Percentiles rank a stretch among this genome's conserved stretches.
Evolutionary conservation across 2,113 vertebrate species (phyloP).

Genomic region (Cathartes aura): DNA sequence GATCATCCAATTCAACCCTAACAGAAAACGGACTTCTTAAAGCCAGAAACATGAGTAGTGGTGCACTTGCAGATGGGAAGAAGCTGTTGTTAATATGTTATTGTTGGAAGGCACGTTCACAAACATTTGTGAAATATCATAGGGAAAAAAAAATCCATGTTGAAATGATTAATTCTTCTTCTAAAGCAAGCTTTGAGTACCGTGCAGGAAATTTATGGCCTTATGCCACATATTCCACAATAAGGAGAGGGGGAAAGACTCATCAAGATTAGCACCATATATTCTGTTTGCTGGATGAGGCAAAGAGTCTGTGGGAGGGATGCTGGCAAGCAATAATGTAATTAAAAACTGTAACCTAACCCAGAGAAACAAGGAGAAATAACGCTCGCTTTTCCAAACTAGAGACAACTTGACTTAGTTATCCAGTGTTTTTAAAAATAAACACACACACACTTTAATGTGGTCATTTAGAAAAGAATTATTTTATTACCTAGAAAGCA

Average conservation of each 20-base stretch:
- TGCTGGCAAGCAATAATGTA: neutral
- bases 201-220: neutral
- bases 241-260: neutral
- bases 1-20: neutral
- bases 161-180: conserved; percentile 33
- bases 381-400: neutral
- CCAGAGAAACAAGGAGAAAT: neutral
- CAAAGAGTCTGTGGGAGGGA: conserved; percentile 11
- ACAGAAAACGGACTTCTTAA: neutral
- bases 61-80: neutral
- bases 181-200: neutral
- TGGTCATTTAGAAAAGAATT: neutral
- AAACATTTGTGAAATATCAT: conserved; percentile 11
- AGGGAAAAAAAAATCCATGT: neutral
- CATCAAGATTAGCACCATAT: neutral
- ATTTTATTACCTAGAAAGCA: neutral
- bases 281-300: neutral
- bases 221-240: neutral
- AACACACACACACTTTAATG: neutral
- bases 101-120: conserved; percentile 5
- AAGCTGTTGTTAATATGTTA: neutral
- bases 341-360: neutral
- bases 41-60: neutral
- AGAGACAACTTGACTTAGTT: neutral
- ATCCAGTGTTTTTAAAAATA: neutral